Base-by-base conservation (phyloP, 2,797 vertebrate genomes). In the Toxotes lorentzi region DNA sequence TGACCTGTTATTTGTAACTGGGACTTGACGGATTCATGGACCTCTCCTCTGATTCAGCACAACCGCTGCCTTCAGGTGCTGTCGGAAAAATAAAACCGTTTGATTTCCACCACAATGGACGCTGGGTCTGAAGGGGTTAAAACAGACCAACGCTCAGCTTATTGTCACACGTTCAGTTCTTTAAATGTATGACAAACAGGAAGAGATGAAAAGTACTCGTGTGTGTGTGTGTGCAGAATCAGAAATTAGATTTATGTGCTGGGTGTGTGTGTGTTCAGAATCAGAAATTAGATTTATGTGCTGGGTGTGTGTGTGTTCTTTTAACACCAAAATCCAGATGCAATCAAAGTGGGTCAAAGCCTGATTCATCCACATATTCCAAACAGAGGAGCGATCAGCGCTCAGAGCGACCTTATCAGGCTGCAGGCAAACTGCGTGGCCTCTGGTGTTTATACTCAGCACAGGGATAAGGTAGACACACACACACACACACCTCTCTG, bases 1-100 rank as follows among this genome's bases (percentile, higher is more conserved):
- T 17, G 30, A 6, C 51, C 0, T 8, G 1, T 2, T 43, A 12
- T 11, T 4, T 6, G 19, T 43, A 3, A 5, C 1, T 32, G 0
- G 10, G 48, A 16, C 56, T 74, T 74, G 54, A 75, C n/a, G n/a
- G 35, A 21, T 5, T 70, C 35, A 27, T 5, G 23, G 27, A 61
- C 9, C 16, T 21, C 24, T 4, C 0, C 54, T 65, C 48, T 71
- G 57, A 62, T 68, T 68, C 63, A 63, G 68, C 50, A 51, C 48
- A 45, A 0, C n/a, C 0, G 79, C 34, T 67, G 71, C 75, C 2
- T 73, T 82, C 75, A 82, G 41, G 81, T 66, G 71, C 70, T 10
- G 71, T 66, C 21, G 65, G 80, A 70, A 32, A 14, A 70, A 43
- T 14, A 11, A 38, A 38, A 38, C 34, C 6, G 6, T 35, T 35